Base-by-base conservation (phyloP, 2,113 vertebrate species). In the Craseonycteris thonglongyai region DNA sequence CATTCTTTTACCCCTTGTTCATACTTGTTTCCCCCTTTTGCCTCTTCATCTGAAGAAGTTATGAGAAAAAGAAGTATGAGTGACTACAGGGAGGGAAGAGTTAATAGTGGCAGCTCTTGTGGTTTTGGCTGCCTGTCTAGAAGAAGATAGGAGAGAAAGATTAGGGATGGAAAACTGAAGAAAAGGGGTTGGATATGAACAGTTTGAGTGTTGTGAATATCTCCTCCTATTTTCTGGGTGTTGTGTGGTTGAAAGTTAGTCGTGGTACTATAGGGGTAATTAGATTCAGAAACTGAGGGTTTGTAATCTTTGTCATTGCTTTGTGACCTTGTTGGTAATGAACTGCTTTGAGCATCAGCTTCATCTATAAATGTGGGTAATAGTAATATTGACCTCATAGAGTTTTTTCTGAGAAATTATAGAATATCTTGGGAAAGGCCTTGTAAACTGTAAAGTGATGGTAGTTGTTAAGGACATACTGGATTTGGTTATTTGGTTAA, bases 101-200 rank as follows among this genome's bases (percentile, higher is more conserved):
- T 95, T 96, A 95, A 76, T 59, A 81, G 82, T 78, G 76, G 82
- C 51, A 72, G 26, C 38, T 68, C 12, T 66, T 75, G 90, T 90
- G 58, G 19, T 84, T 16, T 61, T 92, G 91, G 45, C 75, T 92
- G 71, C 45, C 51, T 88, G 8, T 93, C 40, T 93, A 89, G 68
- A 94, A 68, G 61, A 91, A 78, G 59, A 88, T n/a, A 51, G 4
- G 47, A 58, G 84, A 69, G 58, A 68, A 85, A 94, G 69, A 89
- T 58, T n/a, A 84, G 35, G 78, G 80, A 56, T 82, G 19, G 63
- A 76, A 83, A 51, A 74, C 80, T 66, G 69, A 90, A 80, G 74
- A 66, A 82, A 66, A 71, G 71, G 14, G 5, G 26, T 94, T 88
- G 26, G 26, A 38, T 85, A 2, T 12, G 35, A 80, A 74, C 26